Evolutionary conservation across 1,140 invertebrate species (phyloP), one percentile per base, ranked within the genome.

Genomic region (Reticulitermes speratus): DNA sequence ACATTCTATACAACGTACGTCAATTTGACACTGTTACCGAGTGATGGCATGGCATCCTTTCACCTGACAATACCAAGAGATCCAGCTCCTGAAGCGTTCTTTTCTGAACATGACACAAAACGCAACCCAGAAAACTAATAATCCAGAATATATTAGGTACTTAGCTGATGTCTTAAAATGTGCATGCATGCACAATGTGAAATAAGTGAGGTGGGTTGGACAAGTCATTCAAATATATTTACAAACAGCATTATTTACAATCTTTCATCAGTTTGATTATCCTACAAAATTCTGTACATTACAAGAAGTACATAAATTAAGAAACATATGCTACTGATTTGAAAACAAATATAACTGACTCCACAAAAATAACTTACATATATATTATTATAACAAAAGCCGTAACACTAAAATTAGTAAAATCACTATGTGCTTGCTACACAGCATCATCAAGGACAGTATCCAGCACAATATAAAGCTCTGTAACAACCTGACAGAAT

Each of bases 201-300:
- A 55, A 19, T 55, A 55, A 55, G 0, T 21, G 14, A 55, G 52
- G n/a, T 75, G 65, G 9, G n/a, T 30, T 30, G 25, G 65, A 75
- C 25, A 75, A 25, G 25, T 75, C 65, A 5, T 30, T 75, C 25
- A n/a, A 75, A 75, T 75, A 75, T 75, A 75, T 75, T 75, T 75
- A 75, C 65, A 75, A 75, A 75, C 65, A 75, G 25, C n/a, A 75
- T 75, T 75, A 75, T 75, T 75, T 75, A 75, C 65, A 75, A 75
- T 30, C 0, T 30, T 75, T 75, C n/a, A 30, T 75, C 25, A 75
- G 0, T 75, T 30, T 75, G 65, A n/a, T 75, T 30, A 75, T 75
- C n/a, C 65, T 75, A 75, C 65, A 75, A n/a, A 75, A 75, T 16
- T 75, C 65, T 75, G n/a, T 75, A 75, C 65, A 75, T n/a, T 75